A percentile compares a stretch with the other conserved stretches of the same genome.
Conservation (phyloP, 2,797 vertebrate genomes). For the Agapornis canus region DNA sequence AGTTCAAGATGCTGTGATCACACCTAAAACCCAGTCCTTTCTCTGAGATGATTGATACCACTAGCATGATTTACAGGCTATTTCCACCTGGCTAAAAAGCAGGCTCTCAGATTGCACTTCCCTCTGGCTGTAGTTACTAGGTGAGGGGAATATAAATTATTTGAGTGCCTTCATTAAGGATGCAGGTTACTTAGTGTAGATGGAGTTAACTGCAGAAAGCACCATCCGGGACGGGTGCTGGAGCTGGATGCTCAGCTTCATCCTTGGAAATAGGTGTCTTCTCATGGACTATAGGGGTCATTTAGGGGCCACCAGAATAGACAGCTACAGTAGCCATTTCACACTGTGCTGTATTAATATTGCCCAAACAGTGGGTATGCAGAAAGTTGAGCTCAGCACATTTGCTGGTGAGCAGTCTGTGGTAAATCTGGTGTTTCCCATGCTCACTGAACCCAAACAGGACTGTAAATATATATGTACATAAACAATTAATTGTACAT, state of each 20-base stretch:
- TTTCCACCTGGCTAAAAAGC: background rate
- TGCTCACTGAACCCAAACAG: background rate
- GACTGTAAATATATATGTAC: background rate
- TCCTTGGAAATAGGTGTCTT: background rate
- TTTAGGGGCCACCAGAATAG: background rate
- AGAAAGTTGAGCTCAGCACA: background rate
- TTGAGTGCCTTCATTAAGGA: background rate
- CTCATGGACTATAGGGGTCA: background rate
- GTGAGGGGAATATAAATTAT: background rate
- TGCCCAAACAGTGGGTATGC: background rate
- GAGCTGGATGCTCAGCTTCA: background rate
- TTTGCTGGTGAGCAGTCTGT: background rate
- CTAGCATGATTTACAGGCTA: background rate
- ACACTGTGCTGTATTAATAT: background rate
- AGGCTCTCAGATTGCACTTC: background rate
- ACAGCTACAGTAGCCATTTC: background rate
- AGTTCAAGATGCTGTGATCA: background rate
- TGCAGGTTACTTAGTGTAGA: background rate
- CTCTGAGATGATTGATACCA: background rate
- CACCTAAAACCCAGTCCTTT: background rate
- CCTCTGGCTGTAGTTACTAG: background rate
- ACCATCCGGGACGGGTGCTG: background rate
- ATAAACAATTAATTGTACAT: background rate
- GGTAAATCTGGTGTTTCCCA: background rate
- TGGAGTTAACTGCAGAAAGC: background rate